Base-by-base conservation (phyloP, 2,797 vertebrate species). In the Sebastes steindachneri region DNA sequence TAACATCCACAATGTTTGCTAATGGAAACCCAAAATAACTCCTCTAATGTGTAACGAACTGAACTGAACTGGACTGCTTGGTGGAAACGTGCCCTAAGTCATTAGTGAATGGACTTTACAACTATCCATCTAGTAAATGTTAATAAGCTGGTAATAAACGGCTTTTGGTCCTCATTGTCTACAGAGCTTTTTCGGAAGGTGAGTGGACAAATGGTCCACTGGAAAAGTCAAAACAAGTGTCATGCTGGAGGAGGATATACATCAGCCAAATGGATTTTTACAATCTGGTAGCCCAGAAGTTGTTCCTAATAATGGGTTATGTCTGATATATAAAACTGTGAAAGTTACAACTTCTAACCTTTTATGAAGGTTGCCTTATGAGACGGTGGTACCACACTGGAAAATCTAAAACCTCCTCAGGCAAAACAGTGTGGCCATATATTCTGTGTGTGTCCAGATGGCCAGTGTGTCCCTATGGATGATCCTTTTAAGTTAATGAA, bases 401-500 rank as follows among this genome's bases (percentile, higher is more conserved):
- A 59, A 74, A 75, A 78, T 57, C 9, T 21, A 19, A 29, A 73
- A 62, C 48, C 41, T 57, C 48, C 19, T 67, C 9, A 45, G 45
- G 55, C 75, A 64, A 35, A 59, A 31, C 1, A 33, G 58, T 54
- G 37, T 28, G 17, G 17, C 41, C 14, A 21, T 33, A 33, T 41
- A 51, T 71, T 65, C 53, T 65, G 51, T 8, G 25, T 74, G 29
- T n/a, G 57, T 85, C 70, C 55, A 57, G 57, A 60, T 31, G 37
- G 65, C 77, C 59, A 33, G 9, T 59, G 65, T 59, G 63, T 80
- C 77, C 65, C 75, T 62, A 19, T 28, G 68, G 76, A 69, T 35
- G 66, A 77, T 82, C 82, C 83, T 91, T 92, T 91, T 82, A 93
- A 86, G 60, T 75, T 88, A 90, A 92, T 91, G 86, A 90, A 82